Evolutionary conservation across 2,113 vertebrate genomes (phyloP).

Genomic region (Scomber scombrus): DNA sequence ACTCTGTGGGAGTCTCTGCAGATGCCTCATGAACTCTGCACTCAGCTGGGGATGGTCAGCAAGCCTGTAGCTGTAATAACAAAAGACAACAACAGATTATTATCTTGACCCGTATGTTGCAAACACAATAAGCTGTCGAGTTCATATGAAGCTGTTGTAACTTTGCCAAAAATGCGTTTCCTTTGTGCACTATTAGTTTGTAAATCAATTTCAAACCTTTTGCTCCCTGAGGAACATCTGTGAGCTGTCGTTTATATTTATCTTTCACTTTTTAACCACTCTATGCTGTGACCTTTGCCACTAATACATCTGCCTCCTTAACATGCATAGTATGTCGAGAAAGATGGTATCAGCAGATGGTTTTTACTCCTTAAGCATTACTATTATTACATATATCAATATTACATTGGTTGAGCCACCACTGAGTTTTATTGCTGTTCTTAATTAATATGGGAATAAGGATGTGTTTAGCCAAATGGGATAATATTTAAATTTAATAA

Average conservation of each 20-base stretch:
- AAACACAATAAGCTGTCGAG: not conserved
- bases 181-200: not conserved
- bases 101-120: not conserved
- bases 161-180: not conserved
- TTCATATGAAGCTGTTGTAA: not conserved
- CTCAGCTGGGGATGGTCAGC: conserved; percentile 81
- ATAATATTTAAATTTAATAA: too few species aligned
- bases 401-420: too few species aligned
- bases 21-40: conserved; percentile 81
- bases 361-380: too few species aligned
- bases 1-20: conserved; percentile 78
- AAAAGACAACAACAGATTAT: conserved; percentile 36
- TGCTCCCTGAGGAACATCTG: not conserved
- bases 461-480: too few species aligned
- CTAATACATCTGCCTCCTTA: not conserved
- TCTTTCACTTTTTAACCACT: not conserved
- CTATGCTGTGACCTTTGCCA: not conserved
- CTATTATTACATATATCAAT: too few species aligned
- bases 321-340: not conserved
- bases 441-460: too few species aligned
- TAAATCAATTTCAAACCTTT: too few species aligned
- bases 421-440: too few species aligned
- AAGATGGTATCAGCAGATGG: too few species aligned
- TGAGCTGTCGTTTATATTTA: not conserved
- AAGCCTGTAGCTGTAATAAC: conserved; percentile 83